Base-by-base conservation (phyloP, 2,888 invertebrate genomes). In the Sylvicola cinctus region DNA sequence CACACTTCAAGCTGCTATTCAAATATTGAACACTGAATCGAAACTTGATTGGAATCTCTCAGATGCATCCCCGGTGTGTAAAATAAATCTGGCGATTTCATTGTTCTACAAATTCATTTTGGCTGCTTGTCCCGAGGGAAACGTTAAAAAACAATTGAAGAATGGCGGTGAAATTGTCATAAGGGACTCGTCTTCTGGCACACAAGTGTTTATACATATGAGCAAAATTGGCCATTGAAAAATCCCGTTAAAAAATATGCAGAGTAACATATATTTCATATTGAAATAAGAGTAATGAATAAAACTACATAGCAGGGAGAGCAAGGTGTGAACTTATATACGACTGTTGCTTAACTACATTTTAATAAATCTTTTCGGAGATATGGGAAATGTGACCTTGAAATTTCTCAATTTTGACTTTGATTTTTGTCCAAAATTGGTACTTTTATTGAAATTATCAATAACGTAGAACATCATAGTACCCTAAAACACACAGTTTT, bases 201-300 rank as follows among this genome's bases (percentile, higher is more conserved):
- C 58, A 5, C 81, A 83, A 52, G 61, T 60, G 26, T 85, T 66
- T 48, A 77, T 34, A 75, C 74, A 0, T 68, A 76, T 41, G 63
- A 70, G 46, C 61, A 60, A 20, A 48, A 72, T 14, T 83, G 74
- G 66, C 84, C 85, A 2, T 47, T 84, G n/a, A 75, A 72, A 40
- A 62, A 81, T 47, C 75, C 83, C 0, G 56, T 81, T 7, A 65
- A 70, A 1, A 85, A 87, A 51, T 43, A 77, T 20, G 83, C 81
- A 55, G 74, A n/a, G n/a, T n/a, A n/a, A n/a, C n/a, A n/a, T n/a
- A n/a, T n/a, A n/a, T n/a, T n/a, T n/a, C n/a, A n/a, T n/a, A n/a
- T n/a, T n/a, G n/a, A n/a, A n/a, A n/a, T n/a, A n/a, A n/a, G n/a
- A n/a, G n/a, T n/a, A n/a, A n/a, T n/a, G n/a, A n/a, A n/a, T n/a